A percentile compares a stretch with the other conserved stretches of the same genome.
Conservation (phyloP, 2,888 invertebrate species). For the Eristalinus aeneus region DNA sequence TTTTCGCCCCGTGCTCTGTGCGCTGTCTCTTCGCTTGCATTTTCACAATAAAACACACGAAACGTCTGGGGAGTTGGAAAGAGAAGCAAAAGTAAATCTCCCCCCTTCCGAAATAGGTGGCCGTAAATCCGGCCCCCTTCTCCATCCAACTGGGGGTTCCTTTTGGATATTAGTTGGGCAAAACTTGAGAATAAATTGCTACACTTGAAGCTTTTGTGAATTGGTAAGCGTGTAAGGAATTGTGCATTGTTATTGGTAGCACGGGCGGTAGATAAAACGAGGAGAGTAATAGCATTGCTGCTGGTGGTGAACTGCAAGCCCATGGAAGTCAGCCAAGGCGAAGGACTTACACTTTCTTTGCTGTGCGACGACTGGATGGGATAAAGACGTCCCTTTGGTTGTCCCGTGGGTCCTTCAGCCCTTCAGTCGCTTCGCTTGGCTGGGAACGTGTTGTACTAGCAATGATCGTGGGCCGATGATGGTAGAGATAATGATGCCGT, state of each 20-base stretch:
- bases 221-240: slow-evolving; percentile 45
- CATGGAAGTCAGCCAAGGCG: slow-evolving; percentile 50
- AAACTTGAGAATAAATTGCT: slow-evolving; percentile 62
- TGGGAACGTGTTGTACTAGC: background rate
- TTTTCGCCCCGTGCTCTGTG: background rate
- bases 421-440: background rate
- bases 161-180: slow-evolving; percentile 57
- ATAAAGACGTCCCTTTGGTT: slow-evolving; percentile 16
- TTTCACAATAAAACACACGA: slow-evolving; percentile 22
- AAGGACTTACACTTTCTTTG: slow-evolving; percentile 25
- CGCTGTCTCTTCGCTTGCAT: slow-evolving; percentile 5
- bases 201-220: slow-evolving; percentile 63
- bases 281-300: slow-evolving; percentile 18
- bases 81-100: background rate
- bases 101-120: slow-evolving; percentile 1
- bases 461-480: background rate
- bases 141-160: background rate
- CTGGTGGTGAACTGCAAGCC: slow-evolving; percentile 9
- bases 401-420: background rate
- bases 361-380: background rate
- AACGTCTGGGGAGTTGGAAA: background rate
- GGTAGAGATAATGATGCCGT: slow-evolving; percentile 28
- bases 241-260: slow-evolving; percentile 53
- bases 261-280: background rate
- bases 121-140: slow-evolving; percentile 24